phyloP scores from a whole-genome alignment of 2,797 vertebrate species.

The Aselliscus stoliczkanus region DNA sequence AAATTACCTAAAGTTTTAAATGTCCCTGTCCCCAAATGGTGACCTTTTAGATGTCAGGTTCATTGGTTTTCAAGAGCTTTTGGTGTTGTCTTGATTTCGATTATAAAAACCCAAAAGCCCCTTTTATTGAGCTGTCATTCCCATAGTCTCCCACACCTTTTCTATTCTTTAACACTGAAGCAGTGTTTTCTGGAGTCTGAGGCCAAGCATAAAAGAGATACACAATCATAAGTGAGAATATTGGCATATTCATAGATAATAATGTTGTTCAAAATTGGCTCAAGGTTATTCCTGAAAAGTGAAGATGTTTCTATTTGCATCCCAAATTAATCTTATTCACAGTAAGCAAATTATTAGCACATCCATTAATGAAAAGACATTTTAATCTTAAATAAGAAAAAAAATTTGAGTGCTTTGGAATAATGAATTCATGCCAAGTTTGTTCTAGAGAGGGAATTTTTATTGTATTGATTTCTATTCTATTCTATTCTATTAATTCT shows the following conservation, averaged over 20 bases:
- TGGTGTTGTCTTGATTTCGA: background rate
- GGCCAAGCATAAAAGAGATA: background rate
- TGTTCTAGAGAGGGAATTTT: background rate
- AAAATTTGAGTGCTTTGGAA: background rate
- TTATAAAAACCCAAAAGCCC: background rate
- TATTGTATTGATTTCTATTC: constrained; percentile 1
- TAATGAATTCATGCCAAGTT: background rate
- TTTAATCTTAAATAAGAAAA: constrained; percentile 13
- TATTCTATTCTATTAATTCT: background rate
- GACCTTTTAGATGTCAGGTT: background rate
- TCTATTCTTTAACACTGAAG: background rate
- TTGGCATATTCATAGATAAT: background rate
- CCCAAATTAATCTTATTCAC: background rate
- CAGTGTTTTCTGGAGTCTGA: background rate
- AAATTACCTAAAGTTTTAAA: background rate
- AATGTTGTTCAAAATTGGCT: background rate
- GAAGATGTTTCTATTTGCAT: constrained; percentile 22
- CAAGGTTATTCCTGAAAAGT: background rate
- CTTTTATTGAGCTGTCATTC: background rate
- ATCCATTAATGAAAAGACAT: background rate
- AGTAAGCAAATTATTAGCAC: constrained; percentile 22
- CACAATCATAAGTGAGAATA: background rate
- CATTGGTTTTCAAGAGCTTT: background rate
- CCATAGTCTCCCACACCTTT: background rate
- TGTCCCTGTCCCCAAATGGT: background rate